phyloP scores from a whole-genome alignment of 2,797 vertebrate species.

The Psittacula derbiana region DNA sequence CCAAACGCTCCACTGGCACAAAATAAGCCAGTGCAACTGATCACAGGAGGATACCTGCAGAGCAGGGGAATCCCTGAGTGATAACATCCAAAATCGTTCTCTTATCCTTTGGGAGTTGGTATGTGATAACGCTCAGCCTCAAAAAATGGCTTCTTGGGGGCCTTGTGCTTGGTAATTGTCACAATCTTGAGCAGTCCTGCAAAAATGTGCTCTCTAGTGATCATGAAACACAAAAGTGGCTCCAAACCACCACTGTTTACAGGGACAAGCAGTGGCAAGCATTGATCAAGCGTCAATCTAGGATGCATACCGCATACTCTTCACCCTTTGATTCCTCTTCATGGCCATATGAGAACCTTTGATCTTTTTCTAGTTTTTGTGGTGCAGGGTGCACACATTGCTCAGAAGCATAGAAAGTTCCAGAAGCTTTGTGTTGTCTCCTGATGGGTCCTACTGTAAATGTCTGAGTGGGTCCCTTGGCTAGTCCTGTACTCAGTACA shows the following conservation, averaged over 20 bases:
- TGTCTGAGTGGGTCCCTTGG: background rate
- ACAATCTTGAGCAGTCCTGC: background rate
- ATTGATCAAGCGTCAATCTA: background rate
- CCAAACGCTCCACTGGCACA: background rate
- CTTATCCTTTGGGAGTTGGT: background rate
- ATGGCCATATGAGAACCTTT: background rate
- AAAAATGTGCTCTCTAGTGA: background rate
- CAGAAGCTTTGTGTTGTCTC: background rate
- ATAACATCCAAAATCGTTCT: background rate
- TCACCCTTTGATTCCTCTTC: background rate
- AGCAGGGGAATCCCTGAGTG: background rate
- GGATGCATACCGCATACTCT: background rate
- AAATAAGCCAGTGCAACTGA: background rate
- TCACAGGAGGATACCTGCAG: background rate
- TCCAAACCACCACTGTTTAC: background rate
- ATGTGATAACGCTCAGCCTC: background rate
- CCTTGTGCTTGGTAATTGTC: accelerated
- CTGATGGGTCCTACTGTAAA: background rate
- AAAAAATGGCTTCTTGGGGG: background rate
- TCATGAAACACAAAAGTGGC: background rate
- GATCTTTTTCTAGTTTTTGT: background rate
- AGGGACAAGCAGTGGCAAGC: background rate
- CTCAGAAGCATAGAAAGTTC: background rate
- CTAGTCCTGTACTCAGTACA: background rate
- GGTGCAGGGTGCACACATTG: background rate